A percentile compares a stretch with the other conserved stretches of the same genome.
Evolutionary conservation across 2,888 invertebrate genomes (phyloP).

Genomic region (Dryococelus australis): DNA sequence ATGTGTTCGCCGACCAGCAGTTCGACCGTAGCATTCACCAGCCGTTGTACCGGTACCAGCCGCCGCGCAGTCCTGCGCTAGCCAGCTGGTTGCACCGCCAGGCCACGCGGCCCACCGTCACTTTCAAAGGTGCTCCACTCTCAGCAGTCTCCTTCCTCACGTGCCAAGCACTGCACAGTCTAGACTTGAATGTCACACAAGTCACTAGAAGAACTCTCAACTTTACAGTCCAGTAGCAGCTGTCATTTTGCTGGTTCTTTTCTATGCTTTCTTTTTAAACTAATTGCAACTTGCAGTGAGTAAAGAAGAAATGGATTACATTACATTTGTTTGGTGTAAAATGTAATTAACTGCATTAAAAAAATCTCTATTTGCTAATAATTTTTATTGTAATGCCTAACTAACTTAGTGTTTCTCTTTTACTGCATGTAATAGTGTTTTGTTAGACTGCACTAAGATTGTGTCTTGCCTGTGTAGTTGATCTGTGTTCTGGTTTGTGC

Average conservation of each 20-base stretch:
- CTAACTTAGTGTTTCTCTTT: background rate
- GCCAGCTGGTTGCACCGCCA: slow-evolving; percentile 60
- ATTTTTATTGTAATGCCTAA: background rate
- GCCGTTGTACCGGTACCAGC: slow-evolving; percentile 79
- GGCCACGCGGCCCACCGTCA: slow-evolving; percentile 71
- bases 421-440: slow-evolving; percentile 10
- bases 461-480: slow-evolving; percentile 21
- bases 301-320: background rate
- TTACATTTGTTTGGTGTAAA: background rate
- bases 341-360: too few species aligned
- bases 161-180: background rate
- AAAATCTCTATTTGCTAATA: too few species aligned
- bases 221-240: background rate
- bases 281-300: background rate
- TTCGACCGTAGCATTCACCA: slow-evolving; percentile 80
- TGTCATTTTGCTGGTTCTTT: background rate
- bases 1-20: slow-evolving; percentile 69
- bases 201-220: background rate
- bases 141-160: slow-evolving; percentile 7
- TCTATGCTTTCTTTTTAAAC: background rate
- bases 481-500: background rate
- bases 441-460: background rate
- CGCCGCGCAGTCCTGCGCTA: slow-evolving; percentile 54
- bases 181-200: background rate
- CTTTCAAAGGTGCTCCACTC: slow-evolving; percentile 69